Conservation (phyloP, 2,113 vertebrate genomes). For the Strix aluco region DNA sequence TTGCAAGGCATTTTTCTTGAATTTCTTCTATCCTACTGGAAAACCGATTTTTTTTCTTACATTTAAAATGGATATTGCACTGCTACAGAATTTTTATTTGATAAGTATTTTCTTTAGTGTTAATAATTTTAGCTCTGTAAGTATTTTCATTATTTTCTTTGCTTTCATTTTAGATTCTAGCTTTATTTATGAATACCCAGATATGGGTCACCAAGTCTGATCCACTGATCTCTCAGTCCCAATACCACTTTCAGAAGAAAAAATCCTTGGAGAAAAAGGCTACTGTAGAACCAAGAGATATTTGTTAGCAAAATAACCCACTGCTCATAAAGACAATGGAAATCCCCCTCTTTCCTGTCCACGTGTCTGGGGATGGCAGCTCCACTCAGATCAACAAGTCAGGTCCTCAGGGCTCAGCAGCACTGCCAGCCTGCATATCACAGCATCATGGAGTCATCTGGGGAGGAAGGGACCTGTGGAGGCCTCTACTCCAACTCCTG, state of each 20-base stretch:
- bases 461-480: not conserved
- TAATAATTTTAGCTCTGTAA: not conserved
- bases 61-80: not conserved
- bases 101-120: not conserved
- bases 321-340: not conserved
- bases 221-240: not conserved
- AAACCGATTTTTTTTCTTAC: not conserved
- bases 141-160: not conserved
- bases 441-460: not conserved
- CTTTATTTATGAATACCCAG: not conserved
- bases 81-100: not conserved
- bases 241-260: not conserved
- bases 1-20: not conserved
- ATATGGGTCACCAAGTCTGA: not conserved
- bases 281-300: not conserved
- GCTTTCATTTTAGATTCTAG: not conserved
- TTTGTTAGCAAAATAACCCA: not conserved
- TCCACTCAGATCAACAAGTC: not conserved
- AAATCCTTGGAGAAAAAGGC: not conserved
- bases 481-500: not conserved
- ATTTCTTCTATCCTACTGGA: not conserved
- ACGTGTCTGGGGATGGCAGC: not conserved
- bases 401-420: not conserved
- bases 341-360: not conserved
- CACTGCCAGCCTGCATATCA: fast-evolving